phyloP scores from a whole-genome alignment of 2,888 invertebrate genomes.

The Crematogaster levior region DNA sequence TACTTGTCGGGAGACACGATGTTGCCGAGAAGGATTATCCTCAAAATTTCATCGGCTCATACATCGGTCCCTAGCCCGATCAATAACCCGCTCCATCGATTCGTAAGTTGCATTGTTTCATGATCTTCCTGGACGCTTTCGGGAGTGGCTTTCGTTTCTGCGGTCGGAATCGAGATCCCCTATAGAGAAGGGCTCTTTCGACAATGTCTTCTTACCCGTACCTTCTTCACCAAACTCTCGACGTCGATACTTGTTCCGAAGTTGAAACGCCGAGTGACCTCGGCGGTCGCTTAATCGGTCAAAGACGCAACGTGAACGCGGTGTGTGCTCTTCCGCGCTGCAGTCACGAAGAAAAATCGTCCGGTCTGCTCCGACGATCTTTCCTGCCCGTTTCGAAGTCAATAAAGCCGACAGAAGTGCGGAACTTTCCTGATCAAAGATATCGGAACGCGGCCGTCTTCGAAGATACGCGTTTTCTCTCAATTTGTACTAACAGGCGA shows the following conservation, averaged over 20 bases:
- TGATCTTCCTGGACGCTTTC: slow-evolving; percentile 33
- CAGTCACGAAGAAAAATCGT: slow-evolving; percentile 55
- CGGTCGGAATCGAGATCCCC: slow-evolving; percentile 19
- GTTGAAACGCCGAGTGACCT: slow-evolving; percentile 51
- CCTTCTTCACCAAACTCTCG: slow-evolving; percentile 39
- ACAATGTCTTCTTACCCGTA: slow-evolving; percentile 48
- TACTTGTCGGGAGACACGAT: background rate
- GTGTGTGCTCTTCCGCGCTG: slow-evolving; percentile 38
- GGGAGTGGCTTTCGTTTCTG: slow-evolving; percentile 47
- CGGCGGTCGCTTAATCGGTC: slow-evolving; percentile 51
- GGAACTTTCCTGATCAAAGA: slow-evolving; percentile 51
- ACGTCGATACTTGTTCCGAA: slow-evolving; percentile 51
- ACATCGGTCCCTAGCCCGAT: background rate
- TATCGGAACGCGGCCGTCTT: slow-evolving; percentile 34
- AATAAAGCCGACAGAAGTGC: slow-evolving; percentile 49
- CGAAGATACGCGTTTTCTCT: slow-evolving; percentile 46
- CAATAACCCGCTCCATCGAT: slow-evolving; percentile 25
- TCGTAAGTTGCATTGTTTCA: slow-evolving; percentile 46
- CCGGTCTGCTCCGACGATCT: slow-evolving; percentile 36
- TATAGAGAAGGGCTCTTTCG: slow-evolving; percentile 47
- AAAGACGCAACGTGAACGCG: slow-evolving; percentile 48
- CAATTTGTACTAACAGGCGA: slow-evolving; percentile 50
- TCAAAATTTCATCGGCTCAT: background rate
- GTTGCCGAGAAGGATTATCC: background rate
- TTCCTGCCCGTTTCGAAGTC: slow-evolving; percentile 47